A percentile compares a stretch with the other conserved stretches of the same genome.
Conservation (phyloP, 2,888 invertebrate species). For the Criorhina ranunculi region DNA sequence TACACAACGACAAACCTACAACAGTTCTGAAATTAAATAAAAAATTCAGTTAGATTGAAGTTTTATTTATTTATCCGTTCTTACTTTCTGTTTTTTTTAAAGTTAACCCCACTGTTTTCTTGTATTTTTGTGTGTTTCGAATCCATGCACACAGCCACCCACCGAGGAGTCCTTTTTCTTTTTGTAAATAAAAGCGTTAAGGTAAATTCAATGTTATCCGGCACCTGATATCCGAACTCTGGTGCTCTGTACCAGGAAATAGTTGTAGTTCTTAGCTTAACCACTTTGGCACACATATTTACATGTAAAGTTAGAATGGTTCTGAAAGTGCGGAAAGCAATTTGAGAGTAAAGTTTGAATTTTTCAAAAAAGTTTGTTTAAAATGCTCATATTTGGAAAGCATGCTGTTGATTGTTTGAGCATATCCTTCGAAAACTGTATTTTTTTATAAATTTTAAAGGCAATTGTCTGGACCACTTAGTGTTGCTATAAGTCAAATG, state of each 20-base stretch:
- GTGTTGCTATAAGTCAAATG: conserved; percentile 25
- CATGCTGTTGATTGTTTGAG: conserved; percentile 7
- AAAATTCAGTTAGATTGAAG: conserved; percentile 62
- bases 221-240: conserved; percentile 25
- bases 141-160: neutral
- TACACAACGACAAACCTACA: conserved; percentile 5
- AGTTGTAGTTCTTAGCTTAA: conserved; percentile 35
- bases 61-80: conserved; percentile 59
- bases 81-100: neutral
- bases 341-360: conserved; percentile 24
- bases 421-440: neutral
- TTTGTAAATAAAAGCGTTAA: conserved; percentile 9
- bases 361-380: conserved; percentile 18
- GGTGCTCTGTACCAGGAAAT: conserved; percentile 8
- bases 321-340: conserved; percentile 41
- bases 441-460: neutral
- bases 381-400: conserved; percentile 21
- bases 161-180: neutral
- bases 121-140: too few species aligned
- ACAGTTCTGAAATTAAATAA: conserved; percentile 54
- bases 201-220: conserved; percentile 34
- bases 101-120: conserved; percentile 23
- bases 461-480: conserved; percentile 17
- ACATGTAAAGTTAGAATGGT: conserved; percentile 39
- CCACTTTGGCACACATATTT: conserved; percentile 36